phyloP scores from a whole-genome alignment of 2,797 vertebrate genomes.

The Catamblyrhynchus diadema region DNA sequence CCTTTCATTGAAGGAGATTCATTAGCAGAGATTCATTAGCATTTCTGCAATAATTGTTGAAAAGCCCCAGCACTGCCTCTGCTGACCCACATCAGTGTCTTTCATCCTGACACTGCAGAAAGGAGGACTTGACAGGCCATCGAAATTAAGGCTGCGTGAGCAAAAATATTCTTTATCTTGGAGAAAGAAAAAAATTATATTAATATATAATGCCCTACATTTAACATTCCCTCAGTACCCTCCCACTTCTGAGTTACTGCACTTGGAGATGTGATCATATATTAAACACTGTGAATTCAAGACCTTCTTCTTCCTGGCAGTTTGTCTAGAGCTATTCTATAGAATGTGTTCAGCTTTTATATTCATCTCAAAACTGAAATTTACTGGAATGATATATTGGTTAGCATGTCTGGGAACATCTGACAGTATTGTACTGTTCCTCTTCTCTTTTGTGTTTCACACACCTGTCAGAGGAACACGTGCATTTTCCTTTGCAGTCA shows the following conservation, averaged over 20 bases:
- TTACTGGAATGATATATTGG: neutral
- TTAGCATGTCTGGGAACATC: neutral
- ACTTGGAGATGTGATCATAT: neutral
- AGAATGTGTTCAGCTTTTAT: neutral
- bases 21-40: neutral
- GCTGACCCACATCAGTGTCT: neutral
- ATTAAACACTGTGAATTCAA: conserved; percentile 5
- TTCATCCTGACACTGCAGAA: conserved; percentile 14
- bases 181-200: conserved; percentile 52
- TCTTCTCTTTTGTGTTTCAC: neutral
- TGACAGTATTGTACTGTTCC: neutral
- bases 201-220: conserved; percentile 20
- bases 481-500: neutral
- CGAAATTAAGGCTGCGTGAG: neutral
- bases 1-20: neutral
- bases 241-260: conserved; percentile 26
- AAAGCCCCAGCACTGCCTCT: neutral
- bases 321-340: neutral
- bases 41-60: neutral
- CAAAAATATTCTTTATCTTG: conserved; percentile 31
- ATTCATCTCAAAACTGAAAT: neutral
- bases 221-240: conserved; percentile 39
- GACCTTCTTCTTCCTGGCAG: neutral
- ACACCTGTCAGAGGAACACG: neutral
- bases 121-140: conserved; percentile 15